Conservation (phyloP, 2,797 vertebrate species). For the Paramormyrops hopkinsi region DNA sequence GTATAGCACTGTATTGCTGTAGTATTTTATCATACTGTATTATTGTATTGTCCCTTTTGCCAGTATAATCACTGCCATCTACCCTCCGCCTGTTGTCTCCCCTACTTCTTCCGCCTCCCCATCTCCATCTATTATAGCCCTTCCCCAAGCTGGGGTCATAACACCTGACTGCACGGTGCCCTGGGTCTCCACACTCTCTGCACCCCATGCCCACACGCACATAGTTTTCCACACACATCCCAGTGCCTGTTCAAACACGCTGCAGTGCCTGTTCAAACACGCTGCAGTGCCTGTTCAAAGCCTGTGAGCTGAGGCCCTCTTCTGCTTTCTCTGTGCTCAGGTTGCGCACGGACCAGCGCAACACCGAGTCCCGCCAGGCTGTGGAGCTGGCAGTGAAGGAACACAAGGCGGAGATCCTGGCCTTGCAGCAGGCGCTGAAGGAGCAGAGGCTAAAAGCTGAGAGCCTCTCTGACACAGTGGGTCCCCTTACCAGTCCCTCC, state of each 20-base stretch:
- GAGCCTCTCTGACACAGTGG: slow-evolving; percentile 92
- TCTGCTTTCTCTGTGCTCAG: slow-evolving; percentile 46
- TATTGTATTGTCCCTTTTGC: neutral
- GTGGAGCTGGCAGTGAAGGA: slow-evolving; percentile 93
- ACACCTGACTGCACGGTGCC: neutral
- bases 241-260: neutral
- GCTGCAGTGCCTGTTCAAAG: neutral
- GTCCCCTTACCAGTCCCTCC: neutral
- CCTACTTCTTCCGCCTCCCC: neutral
- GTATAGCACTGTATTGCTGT: neutral
- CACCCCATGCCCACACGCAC: neutral
- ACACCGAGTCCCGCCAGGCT: slow-evolving; percentile 88
- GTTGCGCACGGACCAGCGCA: slow-evolving; percentile 86
- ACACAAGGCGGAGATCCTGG: slow-evolving; percentile 92
- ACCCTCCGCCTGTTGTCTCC: neutral
- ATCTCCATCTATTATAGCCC: neutral
- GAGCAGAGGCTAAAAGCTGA: slow-evolving; percentile 97
- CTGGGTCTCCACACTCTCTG: neutral
- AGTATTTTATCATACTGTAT: neutral
- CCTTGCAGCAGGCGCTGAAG: slow-evolving; percentile 91
- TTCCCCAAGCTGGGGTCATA: neutral
- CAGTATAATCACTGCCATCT: neutral
- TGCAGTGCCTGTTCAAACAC: neutral
- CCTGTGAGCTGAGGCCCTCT: neutral
- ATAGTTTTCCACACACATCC: neutral